phyloP scores from a whole-genome alignment of 23 tunicate species.

The Trididemnum miniatum region DNA sequence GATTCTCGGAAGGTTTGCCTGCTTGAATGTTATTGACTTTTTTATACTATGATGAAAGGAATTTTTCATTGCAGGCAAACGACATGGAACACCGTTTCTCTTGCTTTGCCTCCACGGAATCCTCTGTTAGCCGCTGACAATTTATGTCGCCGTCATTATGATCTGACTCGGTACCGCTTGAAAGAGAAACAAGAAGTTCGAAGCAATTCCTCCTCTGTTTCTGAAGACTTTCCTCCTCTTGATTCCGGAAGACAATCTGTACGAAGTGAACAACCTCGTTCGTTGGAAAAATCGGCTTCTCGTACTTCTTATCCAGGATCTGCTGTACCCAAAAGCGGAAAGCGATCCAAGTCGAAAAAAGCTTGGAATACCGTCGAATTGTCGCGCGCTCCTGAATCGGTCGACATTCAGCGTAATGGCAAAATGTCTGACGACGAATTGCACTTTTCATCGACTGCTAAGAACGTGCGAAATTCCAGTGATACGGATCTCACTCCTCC shows the following conservation, averaged over 20 bases:
- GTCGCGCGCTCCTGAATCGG: constrained; percentile 2
- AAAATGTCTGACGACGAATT: background rate
- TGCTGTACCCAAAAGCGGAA: background rate
- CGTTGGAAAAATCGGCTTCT: constrained; percentile 5
- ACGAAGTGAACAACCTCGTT: constrained; percentile 36
- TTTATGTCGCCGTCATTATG: constrained; percentile 35
- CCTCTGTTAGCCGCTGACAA: constrained; percentile 46
- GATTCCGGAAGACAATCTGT: background rate
- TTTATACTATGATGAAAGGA: too few relatives aligned
- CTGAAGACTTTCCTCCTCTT: background rate
- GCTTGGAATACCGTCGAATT: background rate
- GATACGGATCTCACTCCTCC: background rate
- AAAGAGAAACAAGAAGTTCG: background rate
- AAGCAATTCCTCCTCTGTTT: background rate
- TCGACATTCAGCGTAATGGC: constrained; percentile 31
- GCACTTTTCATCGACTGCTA: background rate
- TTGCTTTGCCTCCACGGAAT: constrained; percentile 36
- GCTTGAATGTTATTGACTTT: too few relatives aligned
- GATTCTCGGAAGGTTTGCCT: too few relatives aligned
- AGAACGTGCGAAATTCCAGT: background rate
- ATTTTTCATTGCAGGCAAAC: constrained; percentile 19
- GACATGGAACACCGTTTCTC: constrained; percentile 52
- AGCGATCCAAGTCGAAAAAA: constrained; percentile 7
- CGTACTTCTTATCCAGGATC: background rate
- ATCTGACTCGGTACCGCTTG: constrained; percentile 1